These are phyloP conservation scores for Typhlichthys subterraneus DNA, from an alignment of 2,797 vertebrate species.

Conservation along the genomic window DNA sequence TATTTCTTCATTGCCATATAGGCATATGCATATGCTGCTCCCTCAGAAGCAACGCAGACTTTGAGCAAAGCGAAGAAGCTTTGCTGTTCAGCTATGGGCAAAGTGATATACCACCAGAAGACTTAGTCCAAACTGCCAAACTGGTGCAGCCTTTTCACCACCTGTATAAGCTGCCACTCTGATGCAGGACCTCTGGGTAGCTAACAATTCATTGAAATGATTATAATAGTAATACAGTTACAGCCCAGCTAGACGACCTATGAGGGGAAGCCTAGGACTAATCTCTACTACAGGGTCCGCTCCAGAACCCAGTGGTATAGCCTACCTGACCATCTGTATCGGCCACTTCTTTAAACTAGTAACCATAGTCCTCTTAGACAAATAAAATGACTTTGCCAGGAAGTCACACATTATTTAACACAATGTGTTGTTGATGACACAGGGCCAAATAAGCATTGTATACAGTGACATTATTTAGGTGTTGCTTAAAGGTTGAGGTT, in stretches of 20 bases:
- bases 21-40: too few species aligned
- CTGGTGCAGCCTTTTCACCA: slow-evolving; percentile 72
- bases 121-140: slow-evolving; percentile 81
- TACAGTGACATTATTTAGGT: too few species aligned
- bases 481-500: too few species aligned
- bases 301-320: slow-evolving; percentile 42
- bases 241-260: slow-evolving; percentile 76
- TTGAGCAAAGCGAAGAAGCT: slow-evolving; percentile 46
- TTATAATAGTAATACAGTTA: slow-evolving; percentile 92
- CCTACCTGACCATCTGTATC: slow-evolving; percentile 70
- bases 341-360: slow-evolving; percentile 50
- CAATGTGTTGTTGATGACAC: slow-evolving; percentile 34
- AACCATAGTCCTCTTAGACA: too few species aligned
- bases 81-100: slow-evolving; percentile 64
- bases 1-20: too few species aligned
- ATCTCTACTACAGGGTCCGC: slow-evolving; percentile 64
- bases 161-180: slow-evolving; percentile 93
- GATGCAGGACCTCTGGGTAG: slow-evolving; percentile 91
- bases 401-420: slow-evolving; percentile 47
- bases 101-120: slow-evolving; percentile 53
- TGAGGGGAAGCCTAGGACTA: slow-evolving; percentile 79
- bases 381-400: slow-evolving; percentile 3
- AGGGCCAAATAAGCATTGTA: background rate
- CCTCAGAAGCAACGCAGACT: too few species aligned
- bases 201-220: slow-evolving; percentile 96